These are phyloP conservation scores for Cephalopachus bancanus DNA, from an alignment of 2,797 vertebrate species.

Conservation along the genomic window DNA sequence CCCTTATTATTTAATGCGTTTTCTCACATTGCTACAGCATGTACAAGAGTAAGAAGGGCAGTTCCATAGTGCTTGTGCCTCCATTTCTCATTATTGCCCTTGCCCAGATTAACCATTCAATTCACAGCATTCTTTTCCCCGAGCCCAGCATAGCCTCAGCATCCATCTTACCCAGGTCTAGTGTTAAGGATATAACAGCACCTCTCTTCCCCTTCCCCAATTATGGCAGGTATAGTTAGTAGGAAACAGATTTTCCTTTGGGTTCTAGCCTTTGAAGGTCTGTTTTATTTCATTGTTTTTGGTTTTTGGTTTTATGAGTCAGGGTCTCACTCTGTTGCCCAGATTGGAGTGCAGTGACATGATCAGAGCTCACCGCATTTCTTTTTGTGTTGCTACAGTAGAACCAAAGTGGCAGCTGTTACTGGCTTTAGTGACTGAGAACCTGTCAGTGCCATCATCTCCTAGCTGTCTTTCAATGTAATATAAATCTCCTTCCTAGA, in stretches of 20 bases:
- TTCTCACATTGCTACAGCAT: not conserved
- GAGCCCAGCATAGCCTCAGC: not conserved
- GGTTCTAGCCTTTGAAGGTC: conserved; percentile 1
- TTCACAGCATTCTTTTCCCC: not conserved
- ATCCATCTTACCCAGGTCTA: not conserved
- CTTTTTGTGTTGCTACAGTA: not conserved
- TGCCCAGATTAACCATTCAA: not conserved
- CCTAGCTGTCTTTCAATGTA: not conserved
- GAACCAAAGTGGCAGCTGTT: not conserved
- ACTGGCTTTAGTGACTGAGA: not conserved
- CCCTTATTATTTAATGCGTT: not conserved
- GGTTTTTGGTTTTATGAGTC: no score
- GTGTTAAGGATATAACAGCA: not conserved
- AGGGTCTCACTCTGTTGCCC: no score
- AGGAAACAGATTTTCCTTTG: not conserved
- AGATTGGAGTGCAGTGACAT: no score
- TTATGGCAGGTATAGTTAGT: not conserved
- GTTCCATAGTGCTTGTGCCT: not conserved
- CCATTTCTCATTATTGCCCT: no score
- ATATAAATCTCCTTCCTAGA: not conserved
- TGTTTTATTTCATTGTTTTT: not conserved
- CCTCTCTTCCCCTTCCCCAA: not conserved
- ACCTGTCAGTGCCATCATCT: not conserved
- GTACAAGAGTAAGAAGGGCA: not conserved
- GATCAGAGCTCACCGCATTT: not conserved